Conservation (phyloP, 2,888 invertebrate genomes). For the Plemyria rubiginata region DNA sequence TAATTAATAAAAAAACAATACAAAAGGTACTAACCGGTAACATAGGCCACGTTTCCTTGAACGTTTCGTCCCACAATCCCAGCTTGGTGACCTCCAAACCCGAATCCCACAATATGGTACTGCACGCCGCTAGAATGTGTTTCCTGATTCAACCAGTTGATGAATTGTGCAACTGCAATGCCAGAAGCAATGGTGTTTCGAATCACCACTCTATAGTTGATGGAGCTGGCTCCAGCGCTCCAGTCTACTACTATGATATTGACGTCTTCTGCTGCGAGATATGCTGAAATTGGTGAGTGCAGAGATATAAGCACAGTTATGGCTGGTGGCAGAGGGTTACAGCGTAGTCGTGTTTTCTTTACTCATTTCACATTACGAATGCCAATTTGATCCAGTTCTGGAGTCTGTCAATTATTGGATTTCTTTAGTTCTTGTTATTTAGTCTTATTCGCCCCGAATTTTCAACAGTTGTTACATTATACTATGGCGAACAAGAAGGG, state of each 20-base stretch:
- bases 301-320: too few species aligned
- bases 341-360: too few species aligned
- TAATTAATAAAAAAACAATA: not conserved
- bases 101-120: slow-evolving; percentile 67
- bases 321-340: too few species aligned
- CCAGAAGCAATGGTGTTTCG: slow-evolving; percentile 60
- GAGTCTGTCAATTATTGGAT: too few species aligned
- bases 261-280: slow-evolving; percentile 62
- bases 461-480: too few species aligned
- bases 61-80: slow-evolving; percentile 64
- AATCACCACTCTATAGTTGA: slow-evolving; percentile 54
- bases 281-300: slow-evolving; percentile 45
- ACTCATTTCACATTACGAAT: too few species aligned
- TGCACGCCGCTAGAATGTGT: slow-evolving; percentile 50
- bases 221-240: slow-evolving; percentile 58
- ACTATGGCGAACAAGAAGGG: too few species aligned
- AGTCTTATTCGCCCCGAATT: too few species aligned
- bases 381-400: too few species aligned
- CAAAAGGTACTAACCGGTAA: slow-evolving; percentile 57
- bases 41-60: slow-evolving; percentile 57
- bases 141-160: slow-evolving; percentile 60
- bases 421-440: too few species aligned
- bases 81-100: slow-evolving; percentile 67
- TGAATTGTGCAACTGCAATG: slow-evolving; percentile 59
- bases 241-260: slow-evolving; percentile 72